Evolutionary conservation across 37 sponge, comb jelly and placozoan genomes (phyloP), one percentile per base, ranked within the genome.

Genomic region (Cliona cf. orientalis): DNA sequence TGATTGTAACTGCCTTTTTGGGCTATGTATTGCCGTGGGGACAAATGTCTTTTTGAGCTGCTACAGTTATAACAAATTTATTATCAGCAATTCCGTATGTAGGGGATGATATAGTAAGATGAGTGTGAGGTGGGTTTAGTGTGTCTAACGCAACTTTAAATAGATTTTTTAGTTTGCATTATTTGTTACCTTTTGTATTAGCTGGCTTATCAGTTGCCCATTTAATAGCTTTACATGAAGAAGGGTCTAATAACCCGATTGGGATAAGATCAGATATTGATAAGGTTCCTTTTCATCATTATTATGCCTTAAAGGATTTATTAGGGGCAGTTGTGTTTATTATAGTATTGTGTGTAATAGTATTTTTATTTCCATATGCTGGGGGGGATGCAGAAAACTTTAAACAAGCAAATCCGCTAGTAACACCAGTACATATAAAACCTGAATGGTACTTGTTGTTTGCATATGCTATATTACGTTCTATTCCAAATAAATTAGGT

Each of bases 21-120:
- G 89, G 93, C 31, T 92, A 92, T 92, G 93, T 92, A 1, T 71
- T 91, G 28, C 91, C 91, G 41, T 91, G 86, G 46, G 89, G 89
- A 22, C 93, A 92, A 92, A 92, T 87, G 85, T 92, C 93, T 38
- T 92, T 92, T 88, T 92, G 93, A 49, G 93, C 85, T 28, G 93
- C 85, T 0, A 84, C 86, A 23, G 93, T 92, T 44, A 92, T 92
- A 53, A 92, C 93, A 41, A 85, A 87, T 78, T 77, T 93, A 43
- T 84, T 93, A 46, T 93, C 93, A 57, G 93, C 86, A 29, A 75
- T 92, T 53, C 92, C 92, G 53, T 92, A 92, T 88, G 46, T 93
- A 0, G 93, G 93, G 44, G 83, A 93, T 42, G 86, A 80, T 66
- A 68, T 88, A 59, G 93, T 93, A 40, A 57, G 31, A 76, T 88